Conservation (phyloP, 1,140 invertebrate species). For the Lamellibrachia luymesi region DNA sequence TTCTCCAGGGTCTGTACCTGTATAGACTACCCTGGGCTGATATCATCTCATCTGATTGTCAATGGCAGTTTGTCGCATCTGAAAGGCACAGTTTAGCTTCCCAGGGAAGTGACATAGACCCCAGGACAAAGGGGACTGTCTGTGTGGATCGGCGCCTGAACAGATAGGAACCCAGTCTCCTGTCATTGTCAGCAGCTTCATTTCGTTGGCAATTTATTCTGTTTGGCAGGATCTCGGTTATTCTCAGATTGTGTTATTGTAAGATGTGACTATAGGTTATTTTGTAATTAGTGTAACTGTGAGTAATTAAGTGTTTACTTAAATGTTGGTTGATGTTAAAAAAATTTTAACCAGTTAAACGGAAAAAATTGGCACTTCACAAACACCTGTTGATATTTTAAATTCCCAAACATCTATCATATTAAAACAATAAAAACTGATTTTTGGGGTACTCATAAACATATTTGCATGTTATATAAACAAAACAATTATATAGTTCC, state of each 20-base stretch:
- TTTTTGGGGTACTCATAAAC: too few relatives aligned
- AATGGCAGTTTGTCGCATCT: not conserved
- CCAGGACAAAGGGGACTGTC: not conserved
- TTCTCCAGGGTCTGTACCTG: not conserved
- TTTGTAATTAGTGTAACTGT: not conserved
- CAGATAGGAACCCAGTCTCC: not conserved
- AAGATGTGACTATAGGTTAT: not conserved
- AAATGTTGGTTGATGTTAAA: not conserved
- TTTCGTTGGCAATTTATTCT: not conserved
- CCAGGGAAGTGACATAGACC: not conserved
- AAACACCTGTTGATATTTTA: too few relatives aligned
- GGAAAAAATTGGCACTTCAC: too few relatives aligned
- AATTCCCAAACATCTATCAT: too few relatives aligned
- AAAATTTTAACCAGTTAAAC: too few relatives aligned
- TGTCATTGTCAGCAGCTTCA: not conserved
- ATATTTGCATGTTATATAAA: too few relatives aligned
- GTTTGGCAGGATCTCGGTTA: not conserved
- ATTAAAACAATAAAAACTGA: too few relatives aligned
- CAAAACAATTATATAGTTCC: too few relatives aligned
- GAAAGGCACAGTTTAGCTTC: not conserved
- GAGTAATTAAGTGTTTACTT: too few relatives aligned
- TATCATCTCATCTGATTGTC: conserved; percentile 5
- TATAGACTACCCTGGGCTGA: not conserved
- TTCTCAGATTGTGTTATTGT: not conserved
- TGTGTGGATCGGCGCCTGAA: not conserved